Base-by-base conservation (phyloP, 35 echinoderm and acorn worm genomes). In the Stichopus chloronotus region DNA sequence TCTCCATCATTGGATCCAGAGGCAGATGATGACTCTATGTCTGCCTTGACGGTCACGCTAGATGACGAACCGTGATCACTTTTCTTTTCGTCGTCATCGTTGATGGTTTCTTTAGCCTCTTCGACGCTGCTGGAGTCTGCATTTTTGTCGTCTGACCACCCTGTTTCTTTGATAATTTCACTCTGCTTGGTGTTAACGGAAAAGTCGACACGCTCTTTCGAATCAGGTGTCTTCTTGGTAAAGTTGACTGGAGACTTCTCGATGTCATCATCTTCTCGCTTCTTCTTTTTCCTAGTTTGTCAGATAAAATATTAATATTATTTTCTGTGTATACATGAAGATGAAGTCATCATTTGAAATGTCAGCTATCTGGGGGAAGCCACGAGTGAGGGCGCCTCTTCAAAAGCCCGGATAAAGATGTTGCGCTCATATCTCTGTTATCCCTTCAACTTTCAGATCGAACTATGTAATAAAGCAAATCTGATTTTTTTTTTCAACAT, bases 131-230 rank as follows among this genome's bases (percentile, higher is more conserved):
- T 59, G n/a, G 55, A 4, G 63, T 91, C 76, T 14, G 55, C 76
- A 57, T 58, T 78, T 5, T 91, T 79, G 13, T 78, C 90, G 6
- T 77, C 55, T 9, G 7, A 22, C 71, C 69, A 78, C 7, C 90
- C 90, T 13, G 90, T 91, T 53, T 91, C 90, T 52, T 91, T 91
- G 43, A 91, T 65, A 53, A 79, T 91, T 30, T 91, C 90, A 56
- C 59, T 65, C 76, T 91, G 71, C 79, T 91, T 79, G 11, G 90
- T 91, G 72, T 76, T 91, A 43, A 79, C 72, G 7, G 90, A 91
- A 79, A 91, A 91, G 76, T 91, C 90, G 43, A 89, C 87, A 13
- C 82, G 57, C 6, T 88, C 57, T 59, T 69, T 68, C 10, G 7
- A n/a, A 2, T 5, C 10, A 30, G 43, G 16, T 12, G 8, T 89